Evolutionary conservation across 1,140 invertebrate species (phyloP), one percentile per base, ranked within the genome.

Genomic region (Elymnias hypermnestra): DNA sequence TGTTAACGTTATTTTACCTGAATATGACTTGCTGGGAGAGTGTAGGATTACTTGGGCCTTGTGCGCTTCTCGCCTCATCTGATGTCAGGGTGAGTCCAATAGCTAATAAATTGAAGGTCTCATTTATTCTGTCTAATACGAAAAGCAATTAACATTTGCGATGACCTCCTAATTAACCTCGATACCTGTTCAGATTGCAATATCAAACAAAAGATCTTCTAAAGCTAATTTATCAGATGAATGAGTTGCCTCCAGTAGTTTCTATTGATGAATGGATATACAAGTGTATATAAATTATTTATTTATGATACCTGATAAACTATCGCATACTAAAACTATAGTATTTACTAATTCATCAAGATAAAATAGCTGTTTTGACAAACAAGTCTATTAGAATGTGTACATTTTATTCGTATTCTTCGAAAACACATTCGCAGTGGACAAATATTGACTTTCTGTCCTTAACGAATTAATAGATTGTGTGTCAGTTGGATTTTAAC

Each of bases 11-110:
- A 45, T 46, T 63, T 13, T 44, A 57, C 29, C 64, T 69, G 69
- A 70, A 68, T 44, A 87, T 87, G 85, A 86, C 85, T 72, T 87
- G 85, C 69, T 87, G 85, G 85, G 85, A 87, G 51, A 86, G 72
- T 38, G 81, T 87, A 64, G 83, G 83, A 58, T 74, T 87, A 28
- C 70, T 87, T 50, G 83, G 82, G 40, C 85, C 85, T 22, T 86
- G 85, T 64, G 81, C 85, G 55, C 72, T 87, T 41, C 83, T 87
- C 28, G 71, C 83, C 39, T 83, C 82, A 14, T 81, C 83, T 31
- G 79, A 85, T 53, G 61, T 77, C 53, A 70, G 75, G 70, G 78
- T 86, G 71, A 86, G 84, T 79, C 64, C 43, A 55, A 37, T 50
- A 54, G 50, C 47, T 52, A 58, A 50, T 57, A 51, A 59, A 49